Conservation (phyloP, 1,140 invertebrate genomes). For the Paracyclopina nana region DNA sequence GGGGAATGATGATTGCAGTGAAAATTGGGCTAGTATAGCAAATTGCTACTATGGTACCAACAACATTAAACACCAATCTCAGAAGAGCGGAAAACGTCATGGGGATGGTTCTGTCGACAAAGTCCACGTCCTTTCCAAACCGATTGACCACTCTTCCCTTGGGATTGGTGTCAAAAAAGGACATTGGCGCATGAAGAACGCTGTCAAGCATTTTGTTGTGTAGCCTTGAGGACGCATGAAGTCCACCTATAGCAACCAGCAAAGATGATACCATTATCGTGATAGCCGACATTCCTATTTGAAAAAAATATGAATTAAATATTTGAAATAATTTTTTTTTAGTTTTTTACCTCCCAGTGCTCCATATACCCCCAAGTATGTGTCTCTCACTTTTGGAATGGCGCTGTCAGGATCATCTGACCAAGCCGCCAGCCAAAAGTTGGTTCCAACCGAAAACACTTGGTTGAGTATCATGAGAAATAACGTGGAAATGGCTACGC, state of each 20-base stretch:
- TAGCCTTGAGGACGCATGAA: constrained; percentile 6
- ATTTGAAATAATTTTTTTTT: no score
- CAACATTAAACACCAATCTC: constrained; percentile 23
- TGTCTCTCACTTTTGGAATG: constrained; percentile 32
- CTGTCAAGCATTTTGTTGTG: constrained; percentile 7
- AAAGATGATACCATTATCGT: constrained; percentile 23
- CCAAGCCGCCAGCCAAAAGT: constrained; percentile 79
- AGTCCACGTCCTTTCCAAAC: constrained; percentile 36
- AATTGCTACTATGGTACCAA: constrained; percentile 34
- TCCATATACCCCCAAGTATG: constrained; percentile 71
- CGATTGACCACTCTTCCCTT: constrained; percentile 38
- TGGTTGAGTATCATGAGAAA: constrained; percentile 43
- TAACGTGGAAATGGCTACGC: constrained; percentile 47
- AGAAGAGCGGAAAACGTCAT: constrained; percentile 1
- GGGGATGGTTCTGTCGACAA: not conserved
- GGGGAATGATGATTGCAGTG: constrained; percentile 32
- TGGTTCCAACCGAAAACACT: constrained; percentile 63
- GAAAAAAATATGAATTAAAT: no score
- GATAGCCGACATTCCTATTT: constrained; percentile 43
- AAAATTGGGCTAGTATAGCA: constrained; percentile 34
- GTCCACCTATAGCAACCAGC: constrained; percentile 17
- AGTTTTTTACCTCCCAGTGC: constrained; percentile 58
- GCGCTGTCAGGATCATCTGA: constrained; percentile 33
- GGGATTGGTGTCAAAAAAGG: constrained; percentile 42
- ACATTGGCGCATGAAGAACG: constrained; percentile 32